Percentiles rank a stretch among this genome's conserved stretches.
These are phyloP conservation scores for Acronicta alni DNA, from an alignment of 2,888 invertebrate genomes.

Conservation along the genomic window DNA sequence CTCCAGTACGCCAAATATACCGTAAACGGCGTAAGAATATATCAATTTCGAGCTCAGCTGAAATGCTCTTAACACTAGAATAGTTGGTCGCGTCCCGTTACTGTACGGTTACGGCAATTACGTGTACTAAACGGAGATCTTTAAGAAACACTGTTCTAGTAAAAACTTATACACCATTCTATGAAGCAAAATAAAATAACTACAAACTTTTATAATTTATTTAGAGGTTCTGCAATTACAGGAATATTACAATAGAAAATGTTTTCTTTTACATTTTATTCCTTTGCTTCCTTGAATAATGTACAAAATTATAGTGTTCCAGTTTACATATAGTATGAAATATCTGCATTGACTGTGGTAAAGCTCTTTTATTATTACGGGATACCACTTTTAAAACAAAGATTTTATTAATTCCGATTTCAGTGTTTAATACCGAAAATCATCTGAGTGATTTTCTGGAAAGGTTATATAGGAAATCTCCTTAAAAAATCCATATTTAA, in stretches of 20 bases:
- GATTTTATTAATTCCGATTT: neutral
- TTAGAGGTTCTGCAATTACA: too few relatives aligned
- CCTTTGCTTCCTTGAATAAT: neutral
- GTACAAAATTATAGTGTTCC: neutral
- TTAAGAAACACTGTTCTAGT: neutral
- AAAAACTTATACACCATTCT: neutral
- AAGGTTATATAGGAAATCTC: neutral
- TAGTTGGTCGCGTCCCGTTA: too few relatives aligned
- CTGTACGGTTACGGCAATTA: too few relatives aligned
- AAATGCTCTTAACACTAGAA: too few relatives aligned
- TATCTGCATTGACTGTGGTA: slow-evolving; percentile 42
- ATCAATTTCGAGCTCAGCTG: too few relatives aligned
- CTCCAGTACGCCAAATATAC: too few relatives aligned
- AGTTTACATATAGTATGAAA: neutral
- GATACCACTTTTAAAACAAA: neutral
- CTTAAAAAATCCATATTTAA: neutral
- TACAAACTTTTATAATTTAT: too few relatives aligned
- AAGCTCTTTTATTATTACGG: slow-evolving; percentile 7
- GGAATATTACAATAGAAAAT: too few relatives aligned
- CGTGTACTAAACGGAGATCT: too few relatives aligned
- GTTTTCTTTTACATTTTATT: neutral
- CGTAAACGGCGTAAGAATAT: too few relatives aligned
- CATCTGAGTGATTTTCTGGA: too few relatives aligned
- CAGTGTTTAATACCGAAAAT: neutral
- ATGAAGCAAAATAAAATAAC: neutral